Conservation (phyloP, 2,888 invertebrate species). For the Scaptomyza flava region DNA sequence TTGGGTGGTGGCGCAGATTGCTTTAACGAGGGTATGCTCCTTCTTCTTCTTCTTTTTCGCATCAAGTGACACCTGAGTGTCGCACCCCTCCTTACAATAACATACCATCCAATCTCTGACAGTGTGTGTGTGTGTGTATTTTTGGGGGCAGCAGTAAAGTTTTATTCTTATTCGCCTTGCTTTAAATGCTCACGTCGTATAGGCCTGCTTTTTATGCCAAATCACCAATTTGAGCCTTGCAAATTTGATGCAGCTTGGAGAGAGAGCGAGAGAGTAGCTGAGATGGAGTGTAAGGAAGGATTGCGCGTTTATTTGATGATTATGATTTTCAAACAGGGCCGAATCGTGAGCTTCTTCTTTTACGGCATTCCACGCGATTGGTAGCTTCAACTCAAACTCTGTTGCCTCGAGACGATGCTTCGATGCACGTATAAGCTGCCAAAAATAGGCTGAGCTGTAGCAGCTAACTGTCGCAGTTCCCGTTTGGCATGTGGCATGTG, state of each 20-base stretch:
- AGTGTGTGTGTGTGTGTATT: slow-evolving; percentile 14
- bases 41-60: background rate
- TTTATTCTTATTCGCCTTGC: slow-evolving; percentile 71
- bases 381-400: background rate
- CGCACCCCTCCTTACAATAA: background rate
- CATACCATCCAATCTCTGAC: slow-evolving; percentile 21
- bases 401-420: background rate
- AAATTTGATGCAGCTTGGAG: slow-evolving; percentile 45
- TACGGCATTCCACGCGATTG: slow-evolving; percentile 14
- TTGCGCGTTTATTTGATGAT: slow-evolving; percentile 74
- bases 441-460: slow-evolving; percentile 53
- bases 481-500: slow-evolving; percentile 5
- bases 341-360: slow-evolving; percentile 50
- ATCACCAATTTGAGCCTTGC: slow-evolving; percentile 63
- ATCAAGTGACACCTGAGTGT: slow-evolving; percentile 64
- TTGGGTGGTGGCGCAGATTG: slow-evolving; percentile 42
- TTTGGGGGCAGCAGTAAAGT: slow-evolving; percentile 60
- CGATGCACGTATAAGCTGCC: slow-evolving; percentile 33
- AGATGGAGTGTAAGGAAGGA: background rate
- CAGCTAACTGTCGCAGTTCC: slow-evolving; percentile 43
- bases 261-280: background rate
- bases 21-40: slow-evolving; percentile 56
- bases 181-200: slow-evolving; percentile 73
- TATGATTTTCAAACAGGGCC: slow-evolving; percentile 67
- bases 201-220: slow-evolving; percentile 24